These are phyloP conservation scores for Chrysocyon brachyurus DNA, from an alignment of 2,797 vertebrate genomes.

Conservation along the genomic window DNA sequence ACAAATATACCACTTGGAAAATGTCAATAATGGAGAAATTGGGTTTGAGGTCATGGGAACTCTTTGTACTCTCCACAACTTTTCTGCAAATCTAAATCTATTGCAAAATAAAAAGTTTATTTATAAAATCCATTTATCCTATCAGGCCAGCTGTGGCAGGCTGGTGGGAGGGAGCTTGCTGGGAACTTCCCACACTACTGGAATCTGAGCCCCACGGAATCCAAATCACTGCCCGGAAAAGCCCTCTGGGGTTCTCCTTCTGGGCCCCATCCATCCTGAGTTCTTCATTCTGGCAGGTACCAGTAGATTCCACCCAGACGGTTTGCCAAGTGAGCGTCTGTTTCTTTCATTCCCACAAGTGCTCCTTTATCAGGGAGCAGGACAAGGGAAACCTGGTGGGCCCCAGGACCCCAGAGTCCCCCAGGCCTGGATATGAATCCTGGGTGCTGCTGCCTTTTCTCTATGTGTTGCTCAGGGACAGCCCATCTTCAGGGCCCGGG, in stretches of 20 bases:
- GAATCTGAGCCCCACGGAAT: neutral
- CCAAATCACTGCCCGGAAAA: neutral
- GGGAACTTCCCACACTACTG: neutral
- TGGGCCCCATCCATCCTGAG: neutral
- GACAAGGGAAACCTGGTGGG: neutral
- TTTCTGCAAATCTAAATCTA: neutral
- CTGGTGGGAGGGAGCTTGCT: neutral
- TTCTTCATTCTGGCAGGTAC: neutral
- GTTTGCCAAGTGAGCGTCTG: neutral
- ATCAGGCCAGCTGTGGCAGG: neutral
- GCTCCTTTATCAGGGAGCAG: neutral
- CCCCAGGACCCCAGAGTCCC: neutral
- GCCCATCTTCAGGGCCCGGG: neutral
- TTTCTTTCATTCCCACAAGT: neutral
- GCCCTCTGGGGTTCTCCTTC: neutral
- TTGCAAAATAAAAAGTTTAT: neutral
- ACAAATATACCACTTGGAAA: neutral
- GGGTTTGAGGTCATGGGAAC: neutral
- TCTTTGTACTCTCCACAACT: neutral
- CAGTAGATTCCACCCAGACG: neutral
- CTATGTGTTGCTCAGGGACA: neutral
- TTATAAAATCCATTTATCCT: neutral
- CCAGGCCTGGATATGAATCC: rapidly evolving
- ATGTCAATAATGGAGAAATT: neutral
- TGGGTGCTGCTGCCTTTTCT: neutral